Evolutionary conservation across 2,888 invertebrate species (phyloP).

Genomic region (Macaria liturata): DNA sequence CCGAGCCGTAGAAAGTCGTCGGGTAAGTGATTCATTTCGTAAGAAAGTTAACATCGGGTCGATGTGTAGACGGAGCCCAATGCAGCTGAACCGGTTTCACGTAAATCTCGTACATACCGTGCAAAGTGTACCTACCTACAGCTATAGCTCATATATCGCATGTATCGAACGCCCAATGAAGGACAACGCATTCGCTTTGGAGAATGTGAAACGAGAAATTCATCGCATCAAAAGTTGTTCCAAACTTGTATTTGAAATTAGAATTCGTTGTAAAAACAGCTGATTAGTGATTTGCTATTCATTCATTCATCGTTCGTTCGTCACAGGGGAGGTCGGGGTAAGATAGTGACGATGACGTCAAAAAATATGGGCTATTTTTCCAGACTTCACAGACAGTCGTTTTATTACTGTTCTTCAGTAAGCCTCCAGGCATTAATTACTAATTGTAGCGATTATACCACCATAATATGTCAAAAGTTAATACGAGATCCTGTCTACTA

Average conservation of each 20-base stretch:
- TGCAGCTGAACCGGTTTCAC: conserved; percentile 70
- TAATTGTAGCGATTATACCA: no score
- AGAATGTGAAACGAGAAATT: conserved; percentile 38
- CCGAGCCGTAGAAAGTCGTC: conserved; percentile 38
- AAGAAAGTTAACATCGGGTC: conserved; percentile 67
- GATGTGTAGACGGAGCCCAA: conserved; percentile 61
- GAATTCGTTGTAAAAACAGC: conserved; percentile 40
- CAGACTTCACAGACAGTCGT: no score
- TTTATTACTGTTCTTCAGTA: no score
- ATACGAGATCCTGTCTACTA: no score
- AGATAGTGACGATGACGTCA: no score
- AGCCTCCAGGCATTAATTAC: no score
- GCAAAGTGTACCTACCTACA: conserved; percentile 27
- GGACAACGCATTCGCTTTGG: conserved; percentile 51
- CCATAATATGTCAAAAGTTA: no score
- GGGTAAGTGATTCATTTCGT: conserved; percentile 62
- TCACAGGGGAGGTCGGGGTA: not conserved
- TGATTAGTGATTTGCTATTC: conserved; percentile 36
- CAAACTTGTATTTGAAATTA: conserved; percentile 15
- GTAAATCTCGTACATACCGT: conserved; percentile 59
- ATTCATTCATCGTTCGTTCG: conserved; percentile 19
- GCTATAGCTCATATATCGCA: conserved; percentile 12
- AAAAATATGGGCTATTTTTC: no score
- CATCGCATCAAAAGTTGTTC: conserved; percentile 5
- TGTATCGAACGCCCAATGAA: conserved; percentile 51